Evolutionary conservation across 2,888 invertebrate genomes (phyloP), one percentile per base, ranked within the genome.

Genomic region (Eristalis pertinax): DNA sequence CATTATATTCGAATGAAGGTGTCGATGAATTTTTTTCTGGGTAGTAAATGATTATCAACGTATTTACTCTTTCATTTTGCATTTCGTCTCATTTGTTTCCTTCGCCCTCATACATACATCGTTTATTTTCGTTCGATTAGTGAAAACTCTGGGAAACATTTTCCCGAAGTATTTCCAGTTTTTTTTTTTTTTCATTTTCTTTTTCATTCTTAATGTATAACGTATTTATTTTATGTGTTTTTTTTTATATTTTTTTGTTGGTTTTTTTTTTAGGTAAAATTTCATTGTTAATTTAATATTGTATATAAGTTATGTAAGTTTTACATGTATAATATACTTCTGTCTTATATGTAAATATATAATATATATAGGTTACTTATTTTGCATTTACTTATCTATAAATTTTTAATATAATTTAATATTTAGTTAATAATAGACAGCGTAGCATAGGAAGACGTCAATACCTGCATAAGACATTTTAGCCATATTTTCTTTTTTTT

Each of bases 381-480:
- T n/a, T 84, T 84, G 72, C 79, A 65, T 80, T 79, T 35, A 62
- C 84, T 87, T 80, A 84, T 64, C 64, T 50, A 50, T 84, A 70
- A 22, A 89, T 91, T 90, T n/a, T 88, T 85, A 84, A 81, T 84
- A 84, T 78, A 84, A 82, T 89, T 89, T 72, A 87, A 89, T 91
- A 89, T 92, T 92, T 91, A 92, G 92, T 92, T 92, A 92, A 92
- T 93, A 93, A 93, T 93, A 93, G 93, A 93, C 93, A 93, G 93
- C 93, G 93, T 93, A 93, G 93, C 93, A 93, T 93, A 93, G 93
- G 93, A 93, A 93, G 93, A 93, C 93, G 93, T 93, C 93, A 93
- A 93, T 93, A 93, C 93, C 93, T 93, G 93, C 93, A 93, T 93
- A 93, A 93, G 93, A 93, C 93, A 93, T 93, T 93, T 92, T 93